Evolutionary conservation across 2,888 invertebrate genomes (phyloP).

Genomic region (Fragum sueziense): DNA sequence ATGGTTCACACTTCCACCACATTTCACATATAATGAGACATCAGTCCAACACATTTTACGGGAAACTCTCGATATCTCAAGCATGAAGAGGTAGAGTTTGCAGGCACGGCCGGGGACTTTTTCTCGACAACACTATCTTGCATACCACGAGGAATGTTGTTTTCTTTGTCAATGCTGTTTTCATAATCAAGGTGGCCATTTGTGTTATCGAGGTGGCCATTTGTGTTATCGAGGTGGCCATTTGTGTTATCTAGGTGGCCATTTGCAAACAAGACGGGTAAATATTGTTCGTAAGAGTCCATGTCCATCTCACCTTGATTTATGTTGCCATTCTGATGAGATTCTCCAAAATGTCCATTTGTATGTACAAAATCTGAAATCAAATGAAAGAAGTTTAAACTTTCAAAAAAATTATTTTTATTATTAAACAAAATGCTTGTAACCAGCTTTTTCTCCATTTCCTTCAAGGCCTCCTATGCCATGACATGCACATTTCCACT

Average conservation of each 20-base stretch:
- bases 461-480: no score
- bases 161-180: not conserved
- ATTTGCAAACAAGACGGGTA: not conserved
- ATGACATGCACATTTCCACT: no score
- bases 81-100: conserved; percentile 24
- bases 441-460: no score
- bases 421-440: no score
- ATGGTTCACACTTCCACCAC: no score
- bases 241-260: not conserved
- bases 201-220: not conserved
- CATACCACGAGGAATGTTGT: not conserved
- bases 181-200: not conserved
- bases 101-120: not conserved
- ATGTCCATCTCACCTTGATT: conserved; percentile 7
- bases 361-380: conserved; percentile 35
- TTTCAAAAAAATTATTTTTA: no score
- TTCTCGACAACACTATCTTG: not conserved
- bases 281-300: not conserved
- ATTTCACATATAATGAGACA: conserved; percentile 58
- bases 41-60: conserved; percentile 56
- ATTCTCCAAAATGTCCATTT: not conserved
- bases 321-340: not conserved
- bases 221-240: not conserved
- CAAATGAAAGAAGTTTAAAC: conserved; percentile 2
- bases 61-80: conserved; percentile 44